Conservation (phyloP, 2,797 vertebrate genomes). For the Chanos chanos region DNA sequence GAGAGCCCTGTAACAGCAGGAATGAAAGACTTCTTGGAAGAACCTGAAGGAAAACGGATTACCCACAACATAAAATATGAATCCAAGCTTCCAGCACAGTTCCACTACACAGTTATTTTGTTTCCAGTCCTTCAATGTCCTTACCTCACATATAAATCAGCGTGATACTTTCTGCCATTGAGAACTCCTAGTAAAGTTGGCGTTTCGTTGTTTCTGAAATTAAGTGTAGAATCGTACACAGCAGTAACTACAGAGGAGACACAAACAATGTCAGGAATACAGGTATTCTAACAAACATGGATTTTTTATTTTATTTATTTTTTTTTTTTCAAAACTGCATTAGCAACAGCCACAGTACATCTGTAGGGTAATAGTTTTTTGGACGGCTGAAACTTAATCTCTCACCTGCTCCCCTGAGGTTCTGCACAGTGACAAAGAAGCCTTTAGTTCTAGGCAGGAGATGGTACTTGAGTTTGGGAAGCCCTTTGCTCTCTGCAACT, state of each 20-base stretch:
- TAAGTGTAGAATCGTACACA: conserved; percentile 94
- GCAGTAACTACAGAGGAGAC: conserved; percentile 78
- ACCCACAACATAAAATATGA: too few species aligned
- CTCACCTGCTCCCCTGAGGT: conserved; percentile 90
- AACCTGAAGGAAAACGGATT: too few species aligned
- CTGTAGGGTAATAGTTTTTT: neutral
- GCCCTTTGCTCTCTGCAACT: conserved; percentile 91
- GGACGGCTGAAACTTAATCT: neutral
- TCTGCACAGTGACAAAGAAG: conserved; percentile 88
- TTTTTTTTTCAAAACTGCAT: too few species aligned
- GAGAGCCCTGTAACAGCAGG: too few species aligned
- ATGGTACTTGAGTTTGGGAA: conserved; percentile 92
- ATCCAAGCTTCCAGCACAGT: neutral
- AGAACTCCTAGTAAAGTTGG: conserved; percentile 89
- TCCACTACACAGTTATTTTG: neutral
- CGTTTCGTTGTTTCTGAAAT: conserved; percentile 90
- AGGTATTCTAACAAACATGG: neutral
- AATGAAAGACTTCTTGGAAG: too few species aligned
- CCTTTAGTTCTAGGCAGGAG: conserved; percentile 94
- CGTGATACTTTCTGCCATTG: conserved; percentile 91
- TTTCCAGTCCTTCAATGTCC: conserved; percentile 21
- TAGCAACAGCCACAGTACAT: neutral
- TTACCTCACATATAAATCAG: conserved; percentile 92
- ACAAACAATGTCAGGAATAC: conserved; percentile 27
- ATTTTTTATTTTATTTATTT: too few species aligned